A percentile compares a stretch with the other conserved stretches of the same genome.
phyloP scores from a whole-genome alignment of 2,113 vertebrate genomes.

The Zeus faber region DNA sequence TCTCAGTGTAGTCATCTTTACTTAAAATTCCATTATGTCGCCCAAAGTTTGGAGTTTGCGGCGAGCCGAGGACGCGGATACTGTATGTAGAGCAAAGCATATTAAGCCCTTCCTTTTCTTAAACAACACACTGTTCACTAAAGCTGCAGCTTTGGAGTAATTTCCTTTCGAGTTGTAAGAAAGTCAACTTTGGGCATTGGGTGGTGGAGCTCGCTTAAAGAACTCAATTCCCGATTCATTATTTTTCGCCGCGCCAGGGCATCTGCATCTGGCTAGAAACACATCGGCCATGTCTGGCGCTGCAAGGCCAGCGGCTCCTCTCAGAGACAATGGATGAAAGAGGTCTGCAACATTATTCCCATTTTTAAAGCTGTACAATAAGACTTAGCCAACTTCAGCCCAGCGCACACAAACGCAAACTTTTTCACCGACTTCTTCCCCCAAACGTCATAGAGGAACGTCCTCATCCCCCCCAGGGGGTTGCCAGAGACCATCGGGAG shows the following conservation, averaged over 20 bases:
- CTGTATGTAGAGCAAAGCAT: conserved; percentile 46
- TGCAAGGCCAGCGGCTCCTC: too few relatives aligned
- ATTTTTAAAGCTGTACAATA: too few relatives aligned
- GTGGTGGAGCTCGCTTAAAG: conserved; percentile 38
- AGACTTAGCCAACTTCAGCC: too few relatives aligned
- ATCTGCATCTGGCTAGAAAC: conserved; percentile 28
- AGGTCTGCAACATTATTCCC: conserved; percentile 44
- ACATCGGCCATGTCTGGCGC: conserved; percentile 41
- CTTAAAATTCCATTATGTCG: conserved; percentile 57
- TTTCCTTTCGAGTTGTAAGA: conserved; percentile 47
- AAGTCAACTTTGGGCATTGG: conserved; percentile 51
- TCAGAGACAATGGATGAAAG: conserved; percentile 59
- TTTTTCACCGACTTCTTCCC: too few relatives aligned
- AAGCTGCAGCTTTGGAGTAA: conserved; percentile 57
- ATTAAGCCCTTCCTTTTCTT: conserved; percentile 57
- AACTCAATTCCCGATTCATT: conserved; percentile 68
- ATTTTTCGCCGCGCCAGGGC: conserved; percentile 39
- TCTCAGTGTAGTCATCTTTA: conserved; percentile 29
- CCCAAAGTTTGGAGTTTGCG: conserved; percentile 12
- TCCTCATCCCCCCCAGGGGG: too few relatives aligned
- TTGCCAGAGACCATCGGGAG: too few relatives aligned
- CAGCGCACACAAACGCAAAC: too few relatives aligned
- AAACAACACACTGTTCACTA: conserved; percentile 60
- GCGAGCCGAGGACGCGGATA: conserved; percentile 31
- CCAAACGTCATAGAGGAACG: too few relatives aligned